These are phyloP conservation scores for Cnemophilus loriae DNA, from an alignment of 2,113 vertebrate species.

Conservation along the genomic window DNA sequence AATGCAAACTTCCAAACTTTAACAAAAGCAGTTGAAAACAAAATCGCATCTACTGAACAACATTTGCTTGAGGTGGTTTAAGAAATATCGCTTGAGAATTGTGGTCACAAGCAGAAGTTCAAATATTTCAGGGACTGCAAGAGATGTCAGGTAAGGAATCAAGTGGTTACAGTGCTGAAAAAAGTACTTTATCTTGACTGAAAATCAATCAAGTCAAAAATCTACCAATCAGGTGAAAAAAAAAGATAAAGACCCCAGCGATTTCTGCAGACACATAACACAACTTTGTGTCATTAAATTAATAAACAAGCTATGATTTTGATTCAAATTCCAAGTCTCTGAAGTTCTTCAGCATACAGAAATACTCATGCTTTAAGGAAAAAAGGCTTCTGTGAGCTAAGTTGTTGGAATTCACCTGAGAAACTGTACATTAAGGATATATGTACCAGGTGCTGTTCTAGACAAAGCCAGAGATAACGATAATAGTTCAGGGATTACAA, in stretches of 20 bases:
- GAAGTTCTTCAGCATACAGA: neutral
- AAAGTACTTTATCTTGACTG: neutral
- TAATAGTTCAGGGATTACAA: neutral
- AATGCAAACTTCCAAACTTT: neutral
- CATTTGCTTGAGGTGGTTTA: neutral
- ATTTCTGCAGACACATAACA: neutral
- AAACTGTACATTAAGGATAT: neutral
- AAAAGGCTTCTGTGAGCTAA: neutral
- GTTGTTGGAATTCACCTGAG: neutral
- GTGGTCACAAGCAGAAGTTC: neutral
- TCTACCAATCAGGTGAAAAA: accelerated
- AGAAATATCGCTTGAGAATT: neutral
- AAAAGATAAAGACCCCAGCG: accelerated
- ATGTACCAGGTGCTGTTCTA: neutral
- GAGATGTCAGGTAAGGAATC: neutral
- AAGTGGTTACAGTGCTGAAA: neutral
- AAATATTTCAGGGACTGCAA: neutral
- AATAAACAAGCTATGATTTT: neutral
- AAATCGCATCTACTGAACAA: neutral
- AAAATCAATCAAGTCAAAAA: neutral
- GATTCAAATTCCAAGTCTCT: neutral
- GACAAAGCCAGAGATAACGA: neutral
- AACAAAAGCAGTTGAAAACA: neutral
- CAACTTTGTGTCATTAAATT: neutral
- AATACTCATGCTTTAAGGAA: neutral